Evolutionary conservation across 2,888 invertebrate genomes (phyloP).

Genomic region (Latrodectus elegans): DNA sequence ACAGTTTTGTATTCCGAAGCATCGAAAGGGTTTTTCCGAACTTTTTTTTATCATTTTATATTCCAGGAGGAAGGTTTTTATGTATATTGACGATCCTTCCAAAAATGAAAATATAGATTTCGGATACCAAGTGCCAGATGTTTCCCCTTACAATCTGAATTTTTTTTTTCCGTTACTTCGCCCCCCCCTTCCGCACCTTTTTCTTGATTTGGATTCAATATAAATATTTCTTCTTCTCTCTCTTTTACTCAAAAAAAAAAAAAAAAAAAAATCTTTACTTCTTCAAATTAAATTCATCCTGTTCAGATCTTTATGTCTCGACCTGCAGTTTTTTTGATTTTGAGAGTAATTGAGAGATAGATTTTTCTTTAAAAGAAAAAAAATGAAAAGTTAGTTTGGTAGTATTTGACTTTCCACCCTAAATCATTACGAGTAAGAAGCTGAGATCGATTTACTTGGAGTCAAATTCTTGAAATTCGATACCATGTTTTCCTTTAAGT

Average conservation of each 20-base stretch:
- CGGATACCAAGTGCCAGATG: slow-evolving; percentile 51
- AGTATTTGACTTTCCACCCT: too few species aligned
- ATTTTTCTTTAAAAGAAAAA: too few species aligned
- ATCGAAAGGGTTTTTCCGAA: slow-evolving; percentile 1
- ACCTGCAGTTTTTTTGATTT: too few species aligned
- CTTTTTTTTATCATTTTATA: neutral
- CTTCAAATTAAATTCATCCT: too few species aligned
- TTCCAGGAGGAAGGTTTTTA: slow-evolving; percentile 43
- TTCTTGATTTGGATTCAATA: slow-evolving; percentile 5
- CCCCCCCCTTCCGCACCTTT: neutral
- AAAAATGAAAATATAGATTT: slow-evolving; percentile 56
- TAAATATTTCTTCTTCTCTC: neutral
- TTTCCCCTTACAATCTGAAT: slow-evolving; percentile 2
- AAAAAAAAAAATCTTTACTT: too few species aligned
- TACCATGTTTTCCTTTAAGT: too few species aligned
- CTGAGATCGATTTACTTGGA: too few species aligned
- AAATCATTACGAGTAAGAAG: too few species aligned
- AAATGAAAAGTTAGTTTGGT: too few species aligned
- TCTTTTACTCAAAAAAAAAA: neutral
- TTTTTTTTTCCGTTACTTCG: neutral
- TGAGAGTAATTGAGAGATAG: too few species aligned
- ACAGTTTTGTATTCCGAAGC: neutral
- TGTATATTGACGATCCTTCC: slow-evolving; percentile 30
- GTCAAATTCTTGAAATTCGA: too few species aligned
- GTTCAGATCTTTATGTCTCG: too few species aligned